Conservation (phyloP, 1,140 invertebrate species). For the Cherax quadricarinatus region DNA sequence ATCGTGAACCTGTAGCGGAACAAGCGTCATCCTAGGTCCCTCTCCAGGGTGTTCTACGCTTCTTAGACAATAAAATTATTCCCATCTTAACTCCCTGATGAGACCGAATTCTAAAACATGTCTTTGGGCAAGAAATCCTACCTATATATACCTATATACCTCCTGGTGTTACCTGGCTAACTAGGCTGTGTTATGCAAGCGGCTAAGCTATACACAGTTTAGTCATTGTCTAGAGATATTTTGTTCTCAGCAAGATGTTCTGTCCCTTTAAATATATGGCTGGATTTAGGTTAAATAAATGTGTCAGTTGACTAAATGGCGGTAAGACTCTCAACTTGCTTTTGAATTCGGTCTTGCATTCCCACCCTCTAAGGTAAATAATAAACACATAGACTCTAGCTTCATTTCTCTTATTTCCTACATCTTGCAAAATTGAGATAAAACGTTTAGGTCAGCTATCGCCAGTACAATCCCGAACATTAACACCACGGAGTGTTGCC, state of each 20-base stretch:
- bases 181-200: too few species aligned
- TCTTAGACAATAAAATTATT: not conserved
- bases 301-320: not conserved
- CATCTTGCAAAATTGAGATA: not conserved
- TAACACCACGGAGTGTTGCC: not conserved
- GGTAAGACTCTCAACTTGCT: not conserved
- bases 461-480: not conserved
- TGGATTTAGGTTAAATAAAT: too few species aligned
- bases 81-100: not conserved
- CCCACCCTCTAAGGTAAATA: not conserved
- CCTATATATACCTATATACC: not conserved
- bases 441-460: too few species aligned
- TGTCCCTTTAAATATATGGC: too few species aligned
- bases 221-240: too few species aligned
- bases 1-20: not conserved
- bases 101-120: not conserved
- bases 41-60: not conserved
- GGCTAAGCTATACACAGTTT: too few species aligned
- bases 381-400: not conserved
- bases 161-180: not conserved
- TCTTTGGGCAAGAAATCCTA: not conserved
- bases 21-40: not conserved
- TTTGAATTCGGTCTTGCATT: not conserved
- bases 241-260: too few species aligned
- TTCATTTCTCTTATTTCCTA: not conserved